Evolutionary conservation across 2,888 invertebrate species (phyloP).

Genomic region (Cephus spinipes): DNA sequence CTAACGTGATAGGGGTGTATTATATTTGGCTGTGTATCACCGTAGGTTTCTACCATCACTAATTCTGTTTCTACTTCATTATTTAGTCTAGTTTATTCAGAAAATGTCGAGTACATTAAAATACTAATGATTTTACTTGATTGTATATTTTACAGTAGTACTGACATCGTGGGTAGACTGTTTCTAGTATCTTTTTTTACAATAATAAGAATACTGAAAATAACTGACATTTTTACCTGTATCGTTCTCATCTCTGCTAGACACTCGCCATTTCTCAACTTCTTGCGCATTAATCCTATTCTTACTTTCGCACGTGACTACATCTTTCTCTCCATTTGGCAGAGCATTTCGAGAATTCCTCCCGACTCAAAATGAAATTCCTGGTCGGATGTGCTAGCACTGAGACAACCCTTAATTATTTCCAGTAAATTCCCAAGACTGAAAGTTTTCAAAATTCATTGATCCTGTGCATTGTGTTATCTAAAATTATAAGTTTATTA

Average conservation of each 20-base stretch:
- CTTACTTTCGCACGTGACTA: neutral
- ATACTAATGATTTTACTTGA: neutral
- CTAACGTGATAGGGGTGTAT: neutral
- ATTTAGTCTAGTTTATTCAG: neutral
- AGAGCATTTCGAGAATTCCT: neutral
- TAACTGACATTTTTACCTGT: neutral
- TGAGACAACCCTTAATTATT: neutral
- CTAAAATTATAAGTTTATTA: neutral
- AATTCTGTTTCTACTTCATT: neutral
- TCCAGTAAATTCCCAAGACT: neutral
- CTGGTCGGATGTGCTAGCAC: neutral
- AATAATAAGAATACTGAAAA: neutral
- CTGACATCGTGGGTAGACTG: neutral
- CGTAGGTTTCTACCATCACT: neutral
- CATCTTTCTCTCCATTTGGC: neutral
- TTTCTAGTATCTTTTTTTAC: neutral
- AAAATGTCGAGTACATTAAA: neutral
- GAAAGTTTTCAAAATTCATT: neutral
- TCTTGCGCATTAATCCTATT: neutral
- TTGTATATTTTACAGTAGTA: neutral
- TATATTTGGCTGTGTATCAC: neutral
- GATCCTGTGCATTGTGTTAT: neutral
- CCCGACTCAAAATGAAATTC: neutral
- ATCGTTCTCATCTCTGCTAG: neutral
- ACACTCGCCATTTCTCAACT: neutral